Evolutionary conservation across 2,113 vertebrate genomes (phyloP).

Genomic region (Stegastes partitus): DNA sequence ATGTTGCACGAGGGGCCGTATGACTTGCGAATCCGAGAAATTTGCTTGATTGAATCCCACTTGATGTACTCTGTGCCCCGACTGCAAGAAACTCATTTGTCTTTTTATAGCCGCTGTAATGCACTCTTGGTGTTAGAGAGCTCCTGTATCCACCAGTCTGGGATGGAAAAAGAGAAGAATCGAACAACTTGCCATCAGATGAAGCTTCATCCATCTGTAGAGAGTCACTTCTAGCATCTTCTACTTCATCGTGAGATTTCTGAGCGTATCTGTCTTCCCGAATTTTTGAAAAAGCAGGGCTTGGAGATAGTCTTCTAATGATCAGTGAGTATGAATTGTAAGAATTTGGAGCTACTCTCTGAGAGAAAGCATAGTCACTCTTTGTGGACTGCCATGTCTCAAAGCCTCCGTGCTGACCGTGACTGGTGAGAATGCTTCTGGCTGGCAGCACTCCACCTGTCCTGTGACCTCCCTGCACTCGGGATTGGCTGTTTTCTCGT

Average conservation of each 20-base stretch:
- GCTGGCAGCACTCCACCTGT: not conserved
- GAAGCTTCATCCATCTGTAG: not conserved
- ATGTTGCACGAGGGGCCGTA: not conserved
- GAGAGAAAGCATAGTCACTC: not conserved
- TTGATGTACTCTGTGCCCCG: not conserved
- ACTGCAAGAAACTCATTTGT: conserved; percentile 21
- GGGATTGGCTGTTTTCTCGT: not conserved
- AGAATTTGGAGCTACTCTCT: not conserved
- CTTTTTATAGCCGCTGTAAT: conserved; percentile 21
- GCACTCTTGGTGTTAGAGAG: not conserved
- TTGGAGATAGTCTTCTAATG: conserved; percentile 22
- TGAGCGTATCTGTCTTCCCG: not conserved
- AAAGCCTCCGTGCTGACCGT: not conserved
- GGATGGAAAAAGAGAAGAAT: conserved; percentile 1
- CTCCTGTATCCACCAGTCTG: conserved; percentile 11
- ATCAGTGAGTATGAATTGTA: not conserved
- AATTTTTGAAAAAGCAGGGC: conserved; percentile 1
- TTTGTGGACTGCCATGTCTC: not conserved
- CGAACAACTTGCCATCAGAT: conserved; percentile 3
- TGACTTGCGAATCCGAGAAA: conserved; percentile 10
- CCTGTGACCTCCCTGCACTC: not conserved
- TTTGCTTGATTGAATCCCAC: conserved; percentile 21
- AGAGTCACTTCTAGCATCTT: not conserved
- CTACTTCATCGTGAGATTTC: not conserved
- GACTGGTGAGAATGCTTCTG: not conserved